These are phyloP conservation scores for Cantharis rustica DNA, from an alignment of 2,888 invertebrate species.

Conservation along the genomic window DNA sequence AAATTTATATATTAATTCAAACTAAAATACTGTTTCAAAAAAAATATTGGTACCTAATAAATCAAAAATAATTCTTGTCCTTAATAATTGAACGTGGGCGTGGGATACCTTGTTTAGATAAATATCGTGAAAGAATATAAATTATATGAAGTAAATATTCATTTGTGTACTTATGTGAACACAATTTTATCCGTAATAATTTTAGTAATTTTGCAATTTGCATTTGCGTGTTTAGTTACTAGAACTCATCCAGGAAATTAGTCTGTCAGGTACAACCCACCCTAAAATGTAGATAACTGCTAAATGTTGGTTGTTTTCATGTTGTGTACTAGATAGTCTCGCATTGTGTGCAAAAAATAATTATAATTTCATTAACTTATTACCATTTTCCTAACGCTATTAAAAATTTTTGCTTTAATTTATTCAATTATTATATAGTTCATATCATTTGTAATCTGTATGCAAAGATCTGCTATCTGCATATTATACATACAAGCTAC, in stretches of 20 bases:
- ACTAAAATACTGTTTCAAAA: background rate
- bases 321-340: background rate
- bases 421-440: background rate
- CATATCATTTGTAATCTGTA: background rate
- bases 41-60: background rate
- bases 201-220: conserved; percentile 38
- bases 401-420: background rate
- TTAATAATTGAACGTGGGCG: background rate
- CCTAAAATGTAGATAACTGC: conserved; percentile 30
- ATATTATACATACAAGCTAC: background rate
- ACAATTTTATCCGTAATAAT: conserved; percentile 32
- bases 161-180: conserved; percentile 14
- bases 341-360: conserved; percentile 1
- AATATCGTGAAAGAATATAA: background rate
- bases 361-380: conserved; percentile 1
- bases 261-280: conserved; percentile 36
- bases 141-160: background rate
- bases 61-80: background rate
- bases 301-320: conserved; percentile 25
- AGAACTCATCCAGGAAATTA: conserved; percentile 39
- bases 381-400: background rate
- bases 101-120: background rate
- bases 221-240: conserved; percentile 37
- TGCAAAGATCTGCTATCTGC: background rate
- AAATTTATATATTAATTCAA: background rate